Base-by-base conservation (phyloP, 1,140 invertebrate species). In the Pomacea maculata region DNA sequence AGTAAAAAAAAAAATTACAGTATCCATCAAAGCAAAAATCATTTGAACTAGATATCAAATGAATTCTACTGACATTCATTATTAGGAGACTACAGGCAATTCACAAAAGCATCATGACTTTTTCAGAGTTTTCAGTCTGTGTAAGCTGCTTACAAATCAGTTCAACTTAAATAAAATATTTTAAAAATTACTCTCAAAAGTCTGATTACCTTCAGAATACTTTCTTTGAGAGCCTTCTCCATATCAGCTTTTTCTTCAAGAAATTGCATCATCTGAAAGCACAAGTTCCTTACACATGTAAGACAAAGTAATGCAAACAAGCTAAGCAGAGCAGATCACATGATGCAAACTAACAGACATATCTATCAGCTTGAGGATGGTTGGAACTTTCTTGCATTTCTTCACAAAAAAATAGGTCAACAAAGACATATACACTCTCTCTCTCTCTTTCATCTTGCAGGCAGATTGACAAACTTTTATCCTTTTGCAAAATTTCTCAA, bases 241-340 rank as follows among this genome's bases (percentile, higher is more conserved):
- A 80, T 75, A 64, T 87, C 85, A 25, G 84, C 14, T 75, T 86
- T 87, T 67, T 88, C 87, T 29, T 87, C 85, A 52, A 85, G 73
- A 14, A 85, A 73, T 78, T 80, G 78, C 82, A 85, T 83, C 77
- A 88, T 83, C 87, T 88, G 82, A 45, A 70, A 75, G 34, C 17
- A 61, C 25, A 54, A 54, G 68, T 72, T 19, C n/a, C 67, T 54
- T 45, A 68, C 45, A 78, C n/a, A 65, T 57, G 45, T 34, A 25
- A 29, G 57, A 78, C 45, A 29, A n/a, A n/a, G 45, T 34, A 70
- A n/a, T 12, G 45, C 25, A 70, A 70, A 14, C 14, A 34, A 29
- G 25, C 14, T 12, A 70, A 29, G n/a, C n/a, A 34, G 6, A 34
- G 68, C 25, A n/a, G 10, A 70, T 29, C 45, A 15, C 45, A 34